These are phyloP conservation scores for Chironomus tentans DNA, from an alignment of 2,888 invertebrate genomes.

Conservation along the genomic window DNA sequence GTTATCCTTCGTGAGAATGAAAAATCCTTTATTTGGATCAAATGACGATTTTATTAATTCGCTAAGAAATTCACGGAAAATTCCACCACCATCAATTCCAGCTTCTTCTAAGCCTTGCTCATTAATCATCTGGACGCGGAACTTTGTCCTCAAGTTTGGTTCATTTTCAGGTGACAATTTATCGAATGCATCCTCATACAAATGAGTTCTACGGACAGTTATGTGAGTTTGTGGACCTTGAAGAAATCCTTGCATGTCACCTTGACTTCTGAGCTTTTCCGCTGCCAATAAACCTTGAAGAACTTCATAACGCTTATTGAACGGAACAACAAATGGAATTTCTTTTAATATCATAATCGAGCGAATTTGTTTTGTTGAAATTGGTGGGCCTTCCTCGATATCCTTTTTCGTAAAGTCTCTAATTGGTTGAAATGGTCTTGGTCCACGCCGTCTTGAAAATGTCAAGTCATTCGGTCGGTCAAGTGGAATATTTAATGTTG, in stretches of 20 bases:
- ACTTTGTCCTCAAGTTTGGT: slow-evolving; percentile 72
- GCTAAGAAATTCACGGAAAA: slow-evolving; percentile 90
- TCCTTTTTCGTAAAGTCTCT: slow-evolving; percentile 50
- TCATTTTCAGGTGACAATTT: slow-evolving; percentile 86
- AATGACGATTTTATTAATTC: slow-evolving; percentile 91
- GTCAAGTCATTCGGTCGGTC: slow-evolving; percentile 49
- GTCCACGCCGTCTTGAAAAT: slow-evolving; percentile 44
- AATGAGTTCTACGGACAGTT: slow-evolving; percentile 74
- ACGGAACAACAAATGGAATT: slow-evolving; percentile 90
- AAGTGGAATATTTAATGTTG: slow-evolving; percentile 43
- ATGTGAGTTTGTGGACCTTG: slow-evolving; percentile 68
- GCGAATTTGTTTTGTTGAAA: slow-evolving; percentile 79
- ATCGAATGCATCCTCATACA: slow-evolving; percentile 98
- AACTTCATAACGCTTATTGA: slow-evolving; percentile 79
- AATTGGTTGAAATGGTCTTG: slow-evolving; percentile 48
- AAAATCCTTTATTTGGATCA: slow-evolving; percentile 93
- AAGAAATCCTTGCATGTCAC: slow-evolving; percentile 56
- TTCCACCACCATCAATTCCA: slow-evolving; percentile 95
- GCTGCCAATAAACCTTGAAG: slow-evolving; percentile 59
- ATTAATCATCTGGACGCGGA: slow-evolving; percentile 85
- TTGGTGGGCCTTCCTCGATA: slow-evolving; percentile 62
- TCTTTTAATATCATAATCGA: slow-evolving; percentile 81
- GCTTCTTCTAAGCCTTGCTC: slow-evolving; percentile 87
- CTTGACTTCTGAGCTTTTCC: slow-evolving; percentile 35
- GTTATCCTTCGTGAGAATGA: slow-evolving; percentile 78